Conservation (phyloP, 92 coral and sea anemone species). For the Isaurus tuberculatus region DNA sequence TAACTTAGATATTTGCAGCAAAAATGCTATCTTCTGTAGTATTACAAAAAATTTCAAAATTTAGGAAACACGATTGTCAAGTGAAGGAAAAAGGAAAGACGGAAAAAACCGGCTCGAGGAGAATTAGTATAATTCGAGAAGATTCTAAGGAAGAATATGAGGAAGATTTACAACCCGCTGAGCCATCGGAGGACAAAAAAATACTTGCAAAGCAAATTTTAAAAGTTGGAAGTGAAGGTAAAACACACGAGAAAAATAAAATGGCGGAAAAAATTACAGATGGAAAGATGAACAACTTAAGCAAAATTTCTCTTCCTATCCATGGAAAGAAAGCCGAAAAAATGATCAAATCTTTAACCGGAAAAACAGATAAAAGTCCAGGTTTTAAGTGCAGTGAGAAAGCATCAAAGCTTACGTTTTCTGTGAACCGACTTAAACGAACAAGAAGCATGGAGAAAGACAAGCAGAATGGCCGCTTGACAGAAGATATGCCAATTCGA, state of each 20-base stretch:
- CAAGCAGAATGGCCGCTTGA: background rate
- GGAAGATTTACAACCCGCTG: background rate
- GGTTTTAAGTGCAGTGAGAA: background rate
- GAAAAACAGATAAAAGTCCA: background rate
- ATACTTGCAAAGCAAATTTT: background rate
- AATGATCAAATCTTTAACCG: background rate
- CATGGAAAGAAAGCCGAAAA: background rate
- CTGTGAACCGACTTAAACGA: background rate
- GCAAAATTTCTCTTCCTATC: background rate
- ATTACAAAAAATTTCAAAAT: conserved; percentile 24
- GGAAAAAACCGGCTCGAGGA: background rate
- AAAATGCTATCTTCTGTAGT: conserved; percentile 21
- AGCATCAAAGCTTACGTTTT: background rate
- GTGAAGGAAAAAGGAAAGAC: background rate
- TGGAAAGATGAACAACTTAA: background rate
- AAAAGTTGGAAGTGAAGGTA: background rate
- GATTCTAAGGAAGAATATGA: conserved; percentile 22
- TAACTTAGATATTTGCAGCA: background rate
- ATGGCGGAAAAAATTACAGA: background rate
- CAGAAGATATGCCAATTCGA: background rate
- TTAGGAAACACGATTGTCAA: conserved; percentile 9
- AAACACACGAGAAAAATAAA: background rate
- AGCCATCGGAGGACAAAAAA: background rate
- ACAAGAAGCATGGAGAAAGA: background rate
- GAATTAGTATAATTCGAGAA: conserved; percentile 30